These are phyloP conservation scores for Nycticorax nycticorax DNA, from an alignment of 2,113 vertebrate species.

Conservation along the genomic window DNA sequence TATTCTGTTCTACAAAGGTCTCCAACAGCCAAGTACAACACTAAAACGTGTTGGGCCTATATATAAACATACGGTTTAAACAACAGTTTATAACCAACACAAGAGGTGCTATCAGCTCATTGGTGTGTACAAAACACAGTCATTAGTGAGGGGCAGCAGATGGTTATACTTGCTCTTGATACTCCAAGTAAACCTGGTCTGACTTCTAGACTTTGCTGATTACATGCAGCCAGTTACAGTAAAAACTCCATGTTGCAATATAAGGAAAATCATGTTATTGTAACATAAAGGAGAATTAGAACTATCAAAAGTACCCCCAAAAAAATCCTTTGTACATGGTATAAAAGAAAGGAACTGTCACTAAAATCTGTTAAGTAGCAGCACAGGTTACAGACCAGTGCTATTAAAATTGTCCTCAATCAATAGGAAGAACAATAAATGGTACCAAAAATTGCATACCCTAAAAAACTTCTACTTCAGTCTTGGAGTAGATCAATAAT, in stretches of 20 bases:
- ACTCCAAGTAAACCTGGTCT: not conserved
- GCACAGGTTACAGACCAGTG: not conserved
- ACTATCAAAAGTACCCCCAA: not conserved
- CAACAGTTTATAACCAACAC: not conserved
- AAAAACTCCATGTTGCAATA: not conserved
- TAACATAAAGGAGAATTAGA: not conserved
- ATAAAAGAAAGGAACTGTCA: not conserved
- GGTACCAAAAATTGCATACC: not conserved
- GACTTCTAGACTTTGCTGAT: not conserved
- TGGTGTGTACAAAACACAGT: not conserved
- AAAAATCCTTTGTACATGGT: accelerated
- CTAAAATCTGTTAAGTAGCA: not conserved
- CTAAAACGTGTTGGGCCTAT: not conserved
- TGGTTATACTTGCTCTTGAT: not conserved
- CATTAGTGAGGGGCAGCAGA: not conserved
- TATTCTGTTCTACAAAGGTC: not conserved
- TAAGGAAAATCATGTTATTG: not conserved
- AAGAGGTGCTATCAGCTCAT: not conserved
- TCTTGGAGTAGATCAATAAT: not conserved
- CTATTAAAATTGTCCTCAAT: not conserved
- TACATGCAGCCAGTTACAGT: not conserved
- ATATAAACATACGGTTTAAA: not conserved
- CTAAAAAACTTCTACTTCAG: not conserved
- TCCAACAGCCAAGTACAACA: not conserved
- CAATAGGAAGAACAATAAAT: not conserved